Evolutionary conservation across 2,113 vertebrate species (phyloP), one percentile per base, ranked within the genome.

Genomic region (Toxotes jaculatrix): DNA sequence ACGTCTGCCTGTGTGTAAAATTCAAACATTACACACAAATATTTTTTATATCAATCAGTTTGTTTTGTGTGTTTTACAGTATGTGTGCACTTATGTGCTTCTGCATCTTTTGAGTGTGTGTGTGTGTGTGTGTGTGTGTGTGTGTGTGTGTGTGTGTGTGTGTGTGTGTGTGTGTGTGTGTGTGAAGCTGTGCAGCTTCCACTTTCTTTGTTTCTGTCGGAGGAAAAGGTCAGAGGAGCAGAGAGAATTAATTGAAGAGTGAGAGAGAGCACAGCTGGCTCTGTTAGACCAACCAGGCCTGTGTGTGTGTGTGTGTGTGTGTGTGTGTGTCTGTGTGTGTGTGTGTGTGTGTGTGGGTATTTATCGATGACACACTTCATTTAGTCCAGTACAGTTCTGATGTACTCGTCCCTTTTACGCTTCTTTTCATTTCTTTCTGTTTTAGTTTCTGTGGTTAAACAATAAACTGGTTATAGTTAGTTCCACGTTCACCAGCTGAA

Each of bases 221-320:
- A 85, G 89, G 88, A 89, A 92, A 94, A 95, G 94, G 94, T 94
- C 94, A 94, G 91, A 89, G 91, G 80, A 88, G 91, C 92, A 85
- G 90, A 88, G 89, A 91, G 90, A 94, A 93, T 94, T 93, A 90
- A 91, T 93, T 92, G 93, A 93, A 89, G 91, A 87, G 88, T 89
- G 84, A 88, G 84, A 88, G 84, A 80, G 86, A 78, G 80, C 86
- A 87, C 84, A 91, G 87, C 90, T 92, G 92, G 74, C 65, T 90
- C 88, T 93, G 88, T 91, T 90, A 89, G 89, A 89, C 53, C 82
- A 27, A 34, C 12, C 71, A 57, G 34, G 59, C 27, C 21, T 47
- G 0, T 62, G 7, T 19, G 51, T 73, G 56, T 62, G 70, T 69
- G 78, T 49, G 64, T 49, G 51, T 57, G 49, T 67, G 63, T 60